phyloP scores from a whole-genome alignment of 2,888 invertebrate species.

The Mythimna impura region DNA sequence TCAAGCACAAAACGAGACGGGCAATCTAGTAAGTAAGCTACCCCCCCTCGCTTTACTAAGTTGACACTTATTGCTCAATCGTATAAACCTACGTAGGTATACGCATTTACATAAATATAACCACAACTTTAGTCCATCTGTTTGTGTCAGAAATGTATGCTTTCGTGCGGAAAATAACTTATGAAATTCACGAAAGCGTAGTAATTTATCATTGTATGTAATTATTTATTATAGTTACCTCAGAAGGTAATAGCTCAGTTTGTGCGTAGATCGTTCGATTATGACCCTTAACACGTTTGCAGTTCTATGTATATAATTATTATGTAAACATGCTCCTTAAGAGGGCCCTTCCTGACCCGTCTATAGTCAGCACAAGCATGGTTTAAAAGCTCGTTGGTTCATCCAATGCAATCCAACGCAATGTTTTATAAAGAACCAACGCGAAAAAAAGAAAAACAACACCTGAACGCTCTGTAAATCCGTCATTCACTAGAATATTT shows the following conservation, averaged over 20 bases:
- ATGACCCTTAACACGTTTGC: slow-evolving; percentile 41
- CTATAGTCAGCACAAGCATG: too few relatives aligned
- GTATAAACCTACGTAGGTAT: slow-evolving; percentile 8
- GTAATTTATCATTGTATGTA: slow-evolving; percentile 62
- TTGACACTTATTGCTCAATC: slow-evolving; percentile 57
- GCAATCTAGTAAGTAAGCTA: slow-evolving; percentile 59
- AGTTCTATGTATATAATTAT: slow-evolving; percentile 23
- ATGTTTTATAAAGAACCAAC: too few relatives aligned
- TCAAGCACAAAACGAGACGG: slow-evolving; percentile 60
- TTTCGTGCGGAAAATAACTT: slow-evolving; percentile 59
- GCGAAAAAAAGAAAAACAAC: too few relatives aligned
- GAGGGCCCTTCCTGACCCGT: too few relatives aligned
- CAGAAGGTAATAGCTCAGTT: slow-evolving; percentile 41
- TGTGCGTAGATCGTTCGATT: slow-evolving; percentile 49
- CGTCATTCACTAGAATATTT: too few relatives aligned
- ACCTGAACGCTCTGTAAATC: too few relatives aligned
- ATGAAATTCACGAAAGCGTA: slow-evolving; percentile 53
- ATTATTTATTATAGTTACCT: slow-evolving; percentile 61
- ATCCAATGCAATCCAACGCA: too few relatives aligned
- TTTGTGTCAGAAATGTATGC: slow-evolving; percentile 57
- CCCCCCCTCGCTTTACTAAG: slow-evolving; percentile 38
- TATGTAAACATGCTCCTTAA: slow-evolving; percentile 36
- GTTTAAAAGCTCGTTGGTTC: too few relatives aligned
- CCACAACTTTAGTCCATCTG: slow-evolving; percentile 55
- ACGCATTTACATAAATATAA: slow-evolving; percentile 42